phyloP scores from a whole-genome alignment of 1,140 invertebrate species.

The Centruroides sculpturatus region DNA sequence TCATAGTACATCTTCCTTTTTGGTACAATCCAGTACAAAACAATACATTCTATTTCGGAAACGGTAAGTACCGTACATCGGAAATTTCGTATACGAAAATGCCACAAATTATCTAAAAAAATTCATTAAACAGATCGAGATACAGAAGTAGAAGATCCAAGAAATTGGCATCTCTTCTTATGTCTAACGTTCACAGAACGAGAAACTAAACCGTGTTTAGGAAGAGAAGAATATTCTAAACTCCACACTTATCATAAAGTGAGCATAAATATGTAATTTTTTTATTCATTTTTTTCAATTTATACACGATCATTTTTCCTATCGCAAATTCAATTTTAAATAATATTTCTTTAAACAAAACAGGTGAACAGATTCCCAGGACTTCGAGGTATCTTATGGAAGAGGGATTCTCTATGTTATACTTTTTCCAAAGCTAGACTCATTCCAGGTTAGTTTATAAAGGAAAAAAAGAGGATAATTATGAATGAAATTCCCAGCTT shows the following conservation, averaged over 20 bases:
- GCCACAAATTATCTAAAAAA: too few relatives aligned
- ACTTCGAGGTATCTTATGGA: constrained; percentile 3
- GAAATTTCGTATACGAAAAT: too few relatives aligned
- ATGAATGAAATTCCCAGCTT: too few relatives aligned
- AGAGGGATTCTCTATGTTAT: constrained; percentile 2
- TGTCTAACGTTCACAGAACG: background rate
- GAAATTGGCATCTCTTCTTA: background rate
- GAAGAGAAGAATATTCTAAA: background rate
- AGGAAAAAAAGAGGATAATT: background rate
- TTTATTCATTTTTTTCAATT: background rate
- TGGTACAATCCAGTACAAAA: too few relatives aligned
- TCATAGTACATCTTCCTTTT: too few relatives aligned
- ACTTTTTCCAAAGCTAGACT: constrained; percentile 1
- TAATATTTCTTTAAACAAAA: constrained; percentile 1
- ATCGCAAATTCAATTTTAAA: background rate
- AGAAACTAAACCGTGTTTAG: background rate
- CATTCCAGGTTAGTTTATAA: constrained; percentile 1
- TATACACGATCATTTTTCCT: background rate
- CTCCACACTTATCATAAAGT: background rate
- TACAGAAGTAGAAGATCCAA: too few relatives aligned
- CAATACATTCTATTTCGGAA: too few relatives aligned
- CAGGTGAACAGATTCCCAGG: constrained; percentile 4
- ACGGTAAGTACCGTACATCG: too few relatives aligned
- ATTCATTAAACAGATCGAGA: too few relatives aligned
- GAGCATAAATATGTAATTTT: background rate